Conservation (phyloP, 2,113 vertebrate species). For the Alouatta palliata region DNA sequence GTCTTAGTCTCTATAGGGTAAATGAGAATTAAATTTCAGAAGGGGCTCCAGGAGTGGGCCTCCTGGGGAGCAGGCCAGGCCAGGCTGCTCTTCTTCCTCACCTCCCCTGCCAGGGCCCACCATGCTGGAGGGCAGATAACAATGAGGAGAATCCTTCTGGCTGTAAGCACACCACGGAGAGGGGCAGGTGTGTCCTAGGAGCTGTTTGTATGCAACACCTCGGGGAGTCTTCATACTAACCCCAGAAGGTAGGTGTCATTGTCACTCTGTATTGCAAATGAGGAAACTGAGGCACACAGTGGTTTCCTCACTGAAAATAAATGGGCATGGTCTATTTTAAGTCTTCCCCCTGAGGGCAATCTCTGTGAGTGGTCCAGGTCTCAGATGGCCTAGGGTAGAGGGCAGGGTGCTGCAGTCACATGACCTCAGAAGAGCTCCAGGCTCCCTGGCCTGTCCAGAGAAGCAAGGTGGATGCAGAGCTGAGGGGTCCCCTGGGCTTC, state of each 20-base stretch:
- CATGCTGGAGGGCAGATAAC: accelerated
- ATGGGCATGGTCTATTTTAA: not conserved
- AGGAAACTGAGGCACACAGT: not conserved
- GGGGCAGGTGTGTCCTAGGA: not conserved
- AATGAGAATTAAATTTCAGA: conserved; percentile 30
- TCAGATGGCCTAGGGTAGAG: not conserved
- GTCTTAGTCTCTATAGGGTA: not conserved
- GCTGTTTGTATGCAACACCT: accelerated
- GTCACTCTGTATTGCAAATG: not conserved
- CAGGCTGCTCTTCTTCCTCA: not conserved
- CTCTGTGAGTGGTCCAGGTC: not conserved
- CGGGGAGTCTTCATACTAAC: not conserved
- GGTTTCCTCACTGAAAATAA: not conserved
- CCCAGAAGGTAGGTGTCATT: not conserved
- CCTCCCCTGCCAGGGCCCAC: accelerated
- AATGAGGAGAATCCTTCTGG: not conserved
- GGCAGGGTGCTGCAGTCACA: accelerated
- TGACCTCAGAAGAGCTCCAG: not conserved
- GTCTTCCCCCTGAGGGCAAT: no score
- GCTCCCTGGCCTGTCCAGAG: not conserved
- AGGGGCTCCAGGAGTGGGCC: not conserved
- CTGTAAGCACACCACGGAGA: not conserved
- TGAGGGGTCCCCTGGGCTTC: no score
- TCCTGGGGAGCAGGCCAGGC: not conserved
- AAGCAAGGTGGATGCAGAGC: accelerated